Percentiles rank a stretch among this genome's conserved stretches.
These are phyloP conservation scores for Nyctibius bracteatus DNA, from an alignment of 2,113 vertebrate genomes.

Conservation along the genomic window DNA sequence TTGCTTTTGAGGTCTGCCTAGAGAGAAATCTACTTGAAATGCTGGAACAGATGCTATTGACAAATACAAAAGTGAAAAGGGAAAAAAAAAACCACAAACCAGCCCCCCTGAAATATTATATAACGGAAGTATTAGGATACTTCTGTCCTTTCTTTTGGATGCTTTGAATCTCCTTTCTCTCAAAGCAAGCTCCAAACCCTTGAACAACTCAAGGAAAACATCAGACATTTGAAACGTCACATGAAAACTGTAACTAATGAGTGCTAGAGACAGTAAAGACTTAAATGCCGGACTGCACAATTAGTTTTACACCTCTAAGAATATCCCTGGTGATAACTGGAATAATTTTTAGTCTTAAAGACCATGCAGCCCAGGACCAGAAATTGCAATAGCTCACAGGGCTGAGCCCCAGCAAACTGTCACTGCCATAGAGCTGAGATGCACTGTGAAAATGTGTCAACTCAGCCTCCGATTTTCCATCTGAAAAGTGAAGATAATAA, in stretches of 20 bases:
- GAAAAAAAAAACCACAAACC: not conserved
- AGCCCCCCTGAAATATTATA: not conserved
- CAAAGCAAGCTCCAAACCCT: not conserved
- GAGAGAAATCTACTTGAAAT: slow-evolving; percentile 10
- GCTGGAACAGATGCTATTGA: slow-evolving; percentile 13
- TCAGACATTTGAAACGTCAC: not conserved
- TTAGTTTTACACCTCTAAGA: slow-evolving; percentile 21
- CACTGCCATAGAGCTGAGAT: not conserved
- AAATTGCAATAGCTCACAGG: not conserved
- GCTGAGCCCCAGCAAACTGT: not conserved
- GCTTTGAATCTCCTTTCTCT: not conserved
- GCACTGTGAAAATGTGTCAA: not conserved
- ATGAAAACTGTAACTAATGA: not conserved
- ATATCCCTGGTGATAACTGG: not conserved
- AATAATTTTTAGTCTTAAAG: not conserved
- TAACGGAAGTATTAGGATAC: not conserved
- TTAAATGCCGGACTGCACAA: not conserved
- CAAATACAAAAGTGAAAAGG: not conserved
- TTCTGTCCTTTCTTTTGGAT: not conserved
- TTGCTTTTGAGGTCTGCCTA: slow-evolving; percentile 25
- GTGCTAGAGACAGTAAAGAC: not conserved
- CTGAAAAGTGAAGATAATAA: not conserved
- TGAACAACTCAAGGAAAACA: not conserved
- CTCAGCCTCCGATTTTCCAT: not conserved
- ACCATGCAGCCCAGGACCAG: not conserved